Conservation (phyloP, 2,888 invertebrate genomes). For the Deilephila elpenor region DNA sequence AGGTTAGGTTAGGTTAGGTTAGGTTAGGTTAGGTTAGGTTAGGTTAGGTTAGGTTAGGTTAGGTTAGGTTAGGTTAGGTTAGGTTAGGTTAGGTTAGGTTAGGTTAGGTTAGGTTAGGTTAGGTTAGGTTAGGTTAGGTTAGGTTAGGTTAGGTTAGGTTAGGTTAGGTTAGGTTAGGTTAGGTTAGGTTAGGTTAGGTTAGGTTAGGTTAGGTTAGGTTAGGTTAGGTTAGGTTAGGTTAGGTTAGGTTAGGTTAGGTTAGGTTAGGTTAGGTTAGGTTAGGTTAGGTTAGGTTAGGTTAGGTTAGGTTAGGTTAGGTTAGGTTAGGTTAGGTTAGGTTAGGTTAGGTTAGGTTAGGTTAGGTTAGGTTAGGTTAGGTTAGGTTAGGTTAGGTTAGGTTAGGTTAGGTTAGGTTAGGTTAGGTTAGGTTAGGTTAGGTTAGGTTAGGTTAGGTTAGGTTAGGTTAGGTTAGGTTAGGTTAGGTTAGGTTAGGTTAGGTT, state of each 20-base stretch:
- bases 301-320: slow-evolving; percentile 25
- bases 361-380: no score
- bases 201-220: no score
- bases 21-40: slow-evolving; percentile 41
- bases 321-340: no score
- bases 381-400: slow-evolving; percentile 17
- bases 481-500: slow-evolving; percentile 28
- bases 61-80: slow-evolving; percentile 37
- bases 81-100: slow-evolving; percentile 35
- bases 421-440: slow-evolving; percentile 32
- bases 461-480: slow-evolving; percentile 31
- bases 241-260: slow-evolving; percentile 20
- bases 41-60: slow-evolving; percentile 42
- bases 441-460: slow-evolving; percentile 35
- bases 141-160: not conserved
- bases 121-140: slow-evolving; percentile 28
- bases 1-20: slow-evolving; percentile 39
- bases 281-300: slow-evolving; percentile 32
- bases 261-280: slow-evolving; percentile 34
- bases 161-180: no score
- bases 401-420: slow-evolving; percentile 32
- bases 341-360: no score
- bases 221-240: no score
- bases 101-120: slow-evolving; percentile 30
- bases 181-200: no score